Base-by-base conservation (phyloP, 2,888 invertebrate genomes). In the Phragmatobia fuliginosa region DNA sequence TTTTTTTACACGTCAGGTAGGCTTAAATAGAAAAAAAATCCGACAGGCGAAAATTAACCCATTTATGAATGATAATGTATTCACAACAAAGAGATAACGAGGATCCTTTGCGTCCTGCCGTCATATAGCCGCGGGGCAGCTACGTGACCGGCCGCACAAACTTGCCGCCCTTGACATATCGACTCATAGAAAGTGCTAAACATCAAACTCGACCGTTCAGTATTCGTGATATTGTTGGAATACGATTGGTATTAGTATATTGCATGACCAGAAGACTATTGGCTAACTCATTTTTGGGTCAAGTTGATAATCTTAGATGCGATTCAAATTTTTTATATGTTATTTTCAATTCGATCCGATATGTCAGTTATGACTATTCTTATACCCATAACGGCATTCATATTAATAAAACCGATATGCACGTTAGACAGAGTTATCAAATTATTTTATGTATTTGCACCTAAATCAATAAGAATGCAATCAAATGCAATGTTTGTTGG, bases 81-180 rank as follows among this genome's bases (percentile, higher is more conserved):
- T 62, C 8, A 45, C 45, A 21, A 45, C 11, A 45, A 11, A 49
- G 32, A 65, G 28, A 36, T 52, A 28, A 36, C 10, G 69, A 70
- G 68, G 59, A 75, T 72, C 67, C 63, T 62, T 62, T 68, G 45
- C 59, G 10, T 70, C 45, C 62, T 33, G 78, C 80, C 79, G 78
- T 77, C 76, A 82, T 86, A 64, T 52, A 88, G 85, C 83, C 49
- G 75, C 60, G 75, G 73, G 77, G 75, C 67, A 71, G 82, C 82
- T 83, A 86, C 91, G 88, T 89, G 91, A 88, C 88, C 80, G 85
- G 71, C 31, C 62, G 64, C 65, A 45, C 78, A 68, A 73, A 85
- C 88, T 78, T 72, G 90, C 78, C 87, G 92, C 87, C 94, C 94
- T 94, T 94, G 94, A 94, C 94, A 94, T 91, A 92, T 91, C 88